Conservation (phyloP, 2,888 invertebrate species). For the Melanotus villosus region DNA sequence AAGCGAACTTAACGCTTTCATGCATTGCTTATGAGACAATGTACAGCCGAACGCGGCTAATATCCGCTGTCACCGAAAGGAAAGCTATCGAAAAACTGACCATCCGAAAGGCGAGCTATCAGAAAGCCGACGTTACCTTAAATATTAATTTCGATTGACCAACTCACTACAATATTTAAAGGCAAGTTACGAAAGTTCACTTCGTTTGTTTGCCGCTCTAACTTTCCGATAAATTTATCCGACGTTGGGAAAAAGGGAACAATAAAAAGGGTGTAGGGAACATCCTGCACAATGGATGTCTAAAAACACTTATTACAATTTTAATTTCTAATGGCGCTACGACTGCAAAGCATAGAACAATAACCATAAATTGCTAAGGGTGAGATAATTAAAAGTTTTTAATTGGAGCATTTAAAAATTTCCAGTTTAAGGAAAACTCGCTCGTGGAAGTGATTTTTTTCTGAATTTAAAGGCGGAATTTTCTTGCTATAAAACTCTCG, state of each 20-base stretch:
- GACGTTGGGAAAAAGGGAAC: background rate
- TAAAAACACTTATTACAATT: slow-evolving; percentile 21
- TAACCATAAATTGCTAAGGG: slow-evolving; percentile 22
- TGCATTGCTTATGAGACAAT: slow-evolving; percentile 34
- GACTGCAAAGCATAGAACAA: slow-evolving; percentile 16
- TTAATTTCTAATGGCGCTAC: slow-evolving; percentile 20
- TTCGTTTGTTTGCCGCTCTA: background rate
- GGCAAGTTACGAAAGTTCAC: background rate
- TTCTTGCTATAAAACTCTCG: too few species aligned
- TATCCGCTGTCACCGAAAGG: slow-evolving; percentile 6
- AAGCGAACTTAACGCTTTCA: slow-evolving; percentile 23
- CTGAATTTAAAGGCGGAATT: background rate
- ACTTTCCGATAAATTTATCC: slow-evolving; percentile 11
- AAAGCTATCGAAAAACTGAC: slow-evolving; percentile 21
- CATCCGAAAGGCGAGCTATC: slow-evolving; percentile 8
- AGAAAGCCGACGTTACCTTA: slow-evolving; percentile 16
- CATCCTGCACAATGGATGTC: slow-evolving; percentile 10
- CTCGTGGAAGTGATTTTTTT: slow-evolving; percentile 7
- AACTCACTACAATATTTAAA: slow-evolving; percentile 22
- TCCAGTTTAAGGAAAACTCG: background rate
- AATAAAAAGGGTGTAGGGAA: background rate
- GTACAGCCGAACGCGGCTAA: slow-evolving; percentile 7
- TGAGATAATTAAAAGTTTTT: slow-evolving; percentile 22
- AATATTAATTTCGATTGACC: slow-evolving; percentile 21
- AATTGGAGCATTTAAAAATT: slow-evolving; percentile 23